phyloP scores from a whole-genome alignment of 2,797 vertebrate genomes.

The Choloepus didactylus region DNA sequence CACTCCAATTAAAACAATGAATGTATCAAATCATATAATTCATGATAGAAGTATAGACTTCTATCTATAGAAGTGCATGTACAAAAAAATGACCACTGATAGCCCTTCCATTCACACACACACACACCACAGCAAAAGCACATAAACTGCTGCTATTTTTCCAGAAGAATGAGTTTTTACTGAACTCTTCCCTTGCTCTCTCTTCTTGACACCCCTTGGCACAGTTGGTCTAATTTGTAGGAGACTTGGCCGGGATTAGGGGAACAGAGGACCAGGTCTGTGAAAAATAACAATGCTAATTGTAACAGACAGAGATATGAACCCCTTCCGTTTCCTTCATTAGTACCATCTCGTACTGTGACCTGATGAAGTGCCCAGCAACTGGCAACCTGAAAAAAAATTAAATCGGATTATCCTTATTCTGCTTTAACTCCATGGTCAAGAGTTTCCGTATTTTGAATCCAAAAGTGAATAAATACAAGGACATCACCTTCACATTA shows the following conservation, averaged over 20 bases:
- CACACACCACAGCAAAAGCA: background rate
- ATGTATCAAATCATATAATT: conserved; percentile 61
- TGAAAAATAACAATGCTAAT: conserved; percentile 26
- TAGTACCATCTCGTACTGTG: background rate
- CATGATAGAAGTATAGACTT: background rate
- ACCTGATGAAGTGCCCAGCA: conserved; percentile 28
- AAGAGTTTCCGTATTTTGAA: conserved; percentile 5
- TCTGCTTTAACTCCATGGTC: conserved; percentile 17
- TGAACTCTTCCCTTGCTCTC: background rate
- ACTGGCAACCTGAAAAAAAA: conserved; percentile 32
- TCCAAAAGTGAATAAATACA: background rate
- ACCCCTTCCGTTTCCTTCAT: conserved; percentile 55
- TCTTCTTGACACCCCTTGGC: background rate
- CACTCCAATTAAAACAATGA: conserved; percentile 58
- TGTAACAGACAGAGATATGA: conserved; percentile 46
- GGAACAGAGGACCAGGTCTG: background rate
- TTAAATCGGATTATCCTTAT: conserved; percentile 48
- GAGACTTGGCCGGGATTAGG: conserved; percentile 16
- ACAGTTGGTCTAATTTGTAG: background rate
- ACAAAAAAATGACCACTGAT: background rate
- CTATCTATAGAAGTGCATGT: no score
- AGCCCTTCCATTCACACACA: background rate
- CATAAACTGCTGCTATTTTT: background rate
- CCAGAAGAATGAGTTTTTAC: conserved; percentile 2
- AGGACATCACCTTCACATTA: background rate